Conservation (phyloP, 2,888 invertebrate genomes). For the Ennomos quercinarius region DNA sequence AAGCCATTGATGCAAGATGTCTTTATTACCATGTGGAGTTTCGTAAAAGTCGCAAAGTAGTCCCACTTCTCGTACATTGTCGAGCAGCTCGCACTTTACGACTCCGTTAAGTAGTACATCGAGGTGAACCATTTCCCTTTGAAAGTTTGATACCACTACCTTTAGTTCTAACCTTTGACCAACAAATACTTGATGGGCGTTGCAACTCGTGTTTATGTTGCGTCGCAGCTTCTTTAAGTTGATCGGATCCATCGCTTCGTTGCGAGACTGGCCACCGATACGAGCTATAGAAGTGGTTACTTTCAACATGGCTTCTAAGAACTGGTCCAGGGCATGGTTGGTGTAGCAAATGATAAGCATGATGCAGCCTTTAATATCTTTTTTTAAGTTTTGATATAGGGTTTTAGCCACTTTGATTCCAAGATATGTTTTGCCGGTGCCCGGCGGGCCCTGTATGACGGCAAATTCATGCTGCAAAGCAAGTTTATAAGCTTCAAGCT, state of each 20-base stretch:
- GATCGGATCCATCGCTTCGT: slow-evolving; percentile 72
- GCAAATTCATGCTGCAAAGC: slow-evolving; percentile 89
- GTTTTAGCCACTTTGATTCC: slow-evolving; percentile 89
- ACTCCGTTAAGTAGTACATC: slow-evolving; percentile 58
- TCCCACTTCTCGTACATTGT: slow-evolving; percentile 42
- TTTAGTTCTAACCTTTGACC: slow-evolving; percentile 52
- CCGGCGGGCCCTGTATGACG: slow-evolving; percentile 94
- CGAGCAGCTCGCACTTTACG: slow-evolving; percentile 43
- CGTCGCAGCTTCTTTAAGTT: slow-evolving; percentile 69
- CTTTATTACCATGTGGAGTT: slow-evolving; percentile 38
- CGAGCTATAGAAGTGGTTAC: slow-evolving; percentile 87
- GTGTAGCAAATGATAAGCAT: slow-evolving; percentile 93
- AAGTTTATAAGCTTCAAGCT: slow-evolving; percentile 87
- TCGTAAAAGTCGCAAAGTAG: slow-evolving; percentile 46
- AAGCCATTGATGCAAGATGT: slow-evolving; percentile 61
- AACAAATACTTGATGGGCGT: slow-evolving; percentile 44
- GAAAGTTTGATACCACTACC: slow-evolving; percentile 44
- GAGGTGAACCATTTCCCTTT: slow-evolving; percentile 49
- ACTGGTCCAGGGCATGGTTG: slow-evolving; percentile 94
- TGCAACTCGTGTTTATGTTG: slow-evolving; percentile 11
- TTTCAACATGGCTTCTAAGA: slow-evolving; percentile 88
- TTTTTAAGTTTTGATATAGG: slow-evolving; percentile 84
- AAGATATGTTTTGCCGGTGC: slow-evolving; percentile 93
- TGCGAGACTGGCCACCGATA: slow-evolving; percentile 88
- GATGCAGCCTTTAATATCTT: slow-evolving; percentile 56